These are phyloP conservation scores for Mythimna lalbum DNA, from an alignment of 2,888 invertebrate species.

Conservation along the genomic window DNA sequence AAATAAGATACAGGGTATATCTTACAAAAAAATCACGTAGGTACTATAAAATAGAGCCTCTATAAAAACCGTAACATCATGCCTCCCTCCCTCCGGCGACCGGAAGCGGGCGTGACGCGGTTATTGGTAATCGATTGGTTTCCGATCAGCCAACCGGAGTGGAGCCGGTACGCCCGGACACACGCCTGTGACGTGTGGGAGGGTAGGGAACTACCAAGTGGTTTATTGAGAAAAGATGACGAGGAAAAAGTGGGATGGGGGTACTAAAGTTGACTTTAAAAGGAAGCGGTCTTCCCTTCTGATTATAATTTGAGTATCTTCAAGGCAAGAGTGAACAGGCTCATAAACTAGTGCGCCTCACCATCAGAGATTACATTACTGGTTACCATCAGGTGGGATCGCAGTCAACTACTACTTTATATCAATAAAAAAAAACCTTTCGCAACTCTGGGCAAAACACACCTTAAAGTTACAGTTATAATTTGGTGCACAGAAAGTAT, in stretches of 20 bases:
- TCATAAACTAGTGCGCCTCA: too few relatives aligned
- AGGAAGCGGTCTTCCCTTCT: too few relatives aligned
- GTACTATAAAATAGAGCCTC: slow-evolving; percentile 22
- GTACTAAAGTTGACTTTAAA: too few relatives aligned
- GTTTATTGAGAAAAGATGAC: slow-evolving; percentile 21
- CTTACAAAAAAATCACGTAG: neutral
- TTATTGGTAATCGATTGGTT: slow-evolving; percentile 89
- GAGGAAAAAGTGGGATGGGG: neutral
- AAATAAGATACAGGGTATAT: neutral
- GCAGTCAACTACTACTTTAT: too few relatives aligned
- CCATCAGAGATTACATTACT: too few relatives aligned
- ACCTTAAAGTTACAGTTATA: too few relatives aligned
- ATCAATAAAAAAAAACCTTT: too few relatives aligned
- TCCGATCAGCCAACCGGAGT: slow-evolving; percentile 88
- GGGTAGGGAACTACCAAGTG: slow-evolving; percentile 17
- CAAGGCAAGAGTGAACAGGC: too few relatives aligned
- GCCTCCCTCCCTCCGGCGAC: slow-evolving; percentile 55
- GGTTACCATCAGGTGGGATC: too few relatives aligned
- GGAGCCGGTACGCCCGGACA: slow-evolving; percentile 79
- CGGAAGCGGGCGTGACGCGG: slow-evolving; percentile 70
- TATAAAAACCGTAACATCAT: slow-evolving; percentile 35
- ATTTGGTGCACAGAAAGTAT: too few relatives aligned
- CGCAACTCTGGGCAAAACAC: too few relatives aligned
- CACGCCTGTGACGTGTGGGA: slow-evolving; percentile 74
- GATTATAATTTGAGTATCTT: too few relatives aligned